Conservation (phyloP, 2,113 vertebrate genomes). For the Ceyx melanurus region DNA sequence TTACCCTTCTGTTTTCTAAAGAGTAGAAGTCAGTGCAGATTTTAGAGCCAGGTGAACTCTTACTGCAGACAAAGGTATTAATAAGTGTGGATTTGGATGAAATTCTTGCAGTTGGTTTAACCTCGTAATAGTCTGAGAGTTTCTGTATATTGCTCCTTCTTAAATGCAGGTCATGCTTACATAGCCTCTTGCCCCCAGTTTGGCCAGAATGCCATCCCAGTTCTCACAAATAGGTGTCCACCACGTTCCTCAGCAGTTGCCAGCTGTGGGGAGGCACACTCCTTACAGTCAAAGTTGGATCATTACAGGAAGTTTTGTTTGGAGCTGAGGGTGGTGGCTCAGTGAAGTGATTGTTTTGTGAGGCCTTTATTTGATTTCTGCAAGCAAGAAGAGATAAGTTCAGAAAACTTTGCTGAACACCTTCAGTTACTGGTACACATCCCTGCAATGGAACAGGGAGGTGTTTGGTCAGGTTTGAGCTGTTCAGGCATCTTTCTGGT, state of each 20-base stretch:
- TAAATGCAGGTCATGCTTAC: background rate
- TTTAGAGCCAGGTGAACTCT: background rate
- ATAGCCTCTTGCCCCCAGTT: background rate
- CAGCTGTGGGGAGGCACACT: background rate
- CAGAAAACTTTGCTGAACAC: background rate
- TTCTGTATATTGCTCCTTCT: background rate
- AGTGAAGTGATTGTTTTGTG: background rate
- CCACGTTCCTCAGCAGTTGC: background rate
- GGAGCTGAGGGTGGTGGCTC: background rate
- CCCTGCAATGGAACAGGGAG: background rate
- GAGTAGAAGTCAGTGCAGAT: background rate
- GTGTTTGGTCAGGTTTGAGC: background rate
- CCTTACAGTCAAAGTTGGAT: background rate
- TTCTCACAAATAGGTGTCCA: background rate
- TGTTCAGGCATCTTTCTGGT: background rate
- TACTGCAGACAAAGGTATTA: background rate
- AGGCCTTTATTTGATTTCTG: background rate
- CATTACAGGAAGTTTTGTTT: fast-evolving
- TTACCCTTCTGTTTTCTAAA: background rate
- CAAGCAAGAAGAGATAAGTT: background rate
- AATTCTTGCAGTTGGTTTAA: background rate
- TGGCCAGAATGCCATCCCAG: background rate
- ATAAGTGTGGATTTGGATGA: background rate
- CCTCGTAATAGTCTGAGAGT: background rate
- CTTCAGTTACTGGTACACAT: background rate